Conservation (phyloP, 2,888 invertebrate species). For the Hermodice carunculata region DNA sequence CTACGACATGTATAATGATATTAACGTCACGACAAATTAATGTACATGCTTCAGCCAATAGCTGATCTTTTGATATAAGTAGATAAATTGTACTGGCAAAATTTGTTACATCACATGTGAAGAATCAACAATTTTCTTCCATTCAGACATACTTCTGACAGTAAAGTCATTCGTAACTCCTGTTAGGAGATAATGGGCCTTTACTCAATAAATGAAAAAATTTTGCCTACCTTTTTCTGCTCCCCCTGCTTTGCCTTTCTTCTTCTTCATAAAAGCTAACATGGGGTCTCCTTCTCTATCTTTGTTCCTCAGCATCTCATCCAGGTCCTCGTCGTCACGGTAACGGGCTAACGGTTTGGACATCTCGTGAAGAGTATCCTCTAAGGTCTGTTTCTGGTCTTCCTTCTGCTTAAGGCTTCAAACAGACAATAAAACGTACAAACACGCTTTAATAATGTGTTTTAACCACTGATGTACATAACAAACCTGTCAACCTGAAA, state of each 20-base stretch:
- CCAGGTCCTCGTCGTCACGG: slow-evolving; percentile 89
- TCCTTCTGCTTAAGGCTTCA: slow-evolving; percentile 77
- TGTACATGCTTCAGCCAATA: too few species aligned
- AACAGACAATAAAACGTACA: not conserved
- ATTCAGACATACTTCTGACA: too few species aligned
- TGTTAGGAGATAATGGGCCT: too few species aligned
- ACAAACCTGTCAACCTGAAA: too few species aligned
- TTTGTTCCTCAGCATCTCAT: slow-evolving; percentile 77
- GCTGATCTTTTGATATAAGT: too few species aligned
- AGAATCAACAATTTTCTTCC: too few species aligned
- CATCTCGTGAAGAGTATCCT: slow-evolving; percentile 86
- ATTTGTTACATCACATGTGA: too few species aligned
- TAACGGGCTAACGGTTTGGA: slow-evolving; percentile 92
- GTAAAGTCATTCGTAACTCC: too few species aligned
- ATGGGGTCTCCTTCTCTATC: slow-evolving; percentile 93
- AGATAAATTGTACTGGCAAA: too few species aligned
- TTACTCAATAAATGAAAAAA: not conserved
- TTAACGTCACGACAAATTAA: too few species aligned
- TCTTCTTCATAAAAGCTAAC: slow-evolving; percentile 85
- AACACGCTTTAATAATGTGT: not conserved
- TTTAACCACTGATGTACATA: too few species aligned
- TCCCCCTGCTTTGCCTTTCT: slow-evolving; percentile 68
- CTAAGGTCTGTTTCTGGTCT: slow-evolving; percentile 78
- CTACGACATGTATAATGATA: too few species aligned
- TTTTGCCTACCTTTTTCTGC: slow-evolving; percentile 10